Percentiles rank a stretch among this genome's conserved stretches.
Conservation (phyloP, 2,888 invertebrate species). For the Scaptomyza polygonia region DNA sequence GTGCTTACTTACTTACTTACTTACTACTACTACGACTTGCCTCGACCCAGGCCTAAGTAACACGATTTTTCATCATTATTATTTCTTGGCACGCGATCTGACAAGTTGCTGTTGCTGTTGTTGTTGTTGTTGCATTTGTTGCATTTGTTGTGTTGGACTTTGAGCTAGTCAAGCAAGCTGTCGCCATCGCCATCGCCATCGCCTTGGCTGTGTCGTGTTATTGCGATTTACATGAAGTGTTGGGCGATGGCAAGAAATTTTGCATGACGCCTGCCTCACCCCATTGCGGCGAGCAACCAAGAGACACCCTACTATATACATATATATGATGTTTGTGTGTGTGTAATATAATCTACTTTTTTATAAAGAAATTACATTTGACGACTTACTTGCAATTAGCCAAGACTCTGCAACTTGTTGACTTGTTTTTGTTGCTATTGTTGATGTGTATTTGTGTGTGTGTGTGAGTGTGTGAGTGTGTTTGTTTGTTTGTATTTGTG, state of each 20-base stretch:
- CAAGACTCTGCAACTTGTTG: conserved; percentile 44
- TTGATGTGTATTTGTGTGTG: conserved; percentile 9
- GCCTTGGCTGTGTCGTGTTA: conserved; percentile 70
- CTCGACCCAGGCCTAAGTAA: conserved; percentile 65
- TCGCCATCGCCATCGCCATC: conserved; percentile 62
- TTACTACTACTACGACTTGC: conserved; percentile 24
- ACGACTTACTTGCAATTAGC: conserved; percentile 66
- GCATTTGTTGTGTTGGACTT: conserved; percentile 55
- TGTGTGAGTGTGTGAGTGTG: conserved; percentile 1
- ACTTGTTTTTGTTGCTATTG: conserved; percentile 8
- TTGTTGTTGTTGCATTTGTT: conserved; percentile 15
- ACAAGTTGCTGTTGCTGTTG: conserved; percentile 57
- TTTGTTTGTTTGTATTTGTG: conserved; percentile 9
- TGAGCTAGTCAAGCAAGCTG: conserved; percentile 75
- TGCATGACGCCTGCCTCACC: conserved; percentile 24
- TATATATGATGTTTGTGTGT: conserved; percentile 3
- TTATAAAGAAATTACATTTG: conserved; percentile 65
- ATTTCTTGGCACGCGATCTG: conserved; percentile 80
- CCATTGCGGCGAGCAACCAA: too few species aligned
- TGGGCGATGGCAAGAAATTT: conserved; percentile 40
- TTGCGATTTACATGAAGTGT: conserved; percentile 67
- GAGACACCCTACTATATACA: conserved; percentile 1
- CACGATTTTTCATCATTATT: conserved; percentile 78
- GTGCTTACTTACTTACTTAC: too few species aligned
- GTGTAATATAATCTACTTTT: conserved; percentile 13